These are phyloP conservation scores for Channa maculata DNA, from an alignment of 2,113 vertebrate genomes.

Conservation along the genomic window DNA sequence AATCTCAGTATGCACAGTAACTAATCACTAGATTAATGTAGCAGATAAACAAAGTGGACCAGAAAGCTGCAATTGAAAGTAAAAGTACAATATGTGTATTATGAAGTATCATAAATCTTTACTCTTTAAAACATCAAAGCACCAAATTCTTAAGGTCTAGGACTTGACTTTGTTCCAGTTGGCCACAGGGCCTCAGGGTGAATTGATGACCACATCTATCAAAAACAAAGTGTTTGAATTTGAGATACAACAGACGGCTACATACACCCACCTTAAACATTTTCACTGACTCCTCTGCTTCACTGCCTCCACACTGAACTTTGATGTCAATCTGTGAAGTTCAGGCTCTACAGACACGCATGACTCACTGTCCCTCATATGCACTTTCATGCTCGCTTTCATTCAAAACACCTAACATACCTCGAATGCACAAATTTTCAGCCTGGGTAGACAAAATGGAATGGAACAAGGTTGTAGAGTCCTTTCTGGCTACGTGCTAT, in stretches of 20 bases:
- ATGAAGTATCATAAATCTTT: too few relatives aligned
- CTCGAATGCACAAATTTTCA: conserved; percentile 8
- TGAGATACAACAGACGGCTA: background rate
- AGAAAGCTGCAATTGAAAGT: background rate
- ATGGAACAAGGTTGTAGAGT: background rate
- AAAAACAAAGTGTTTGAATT: background rate
- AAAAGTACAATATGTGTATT: background rate
- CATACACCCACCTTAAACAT: conserved; percentile 16
- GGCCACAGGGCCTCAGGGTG: background rate
- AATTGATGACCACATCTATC: conserved; percentile 4
- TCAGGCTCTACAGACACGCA: conserved; percentile 1
- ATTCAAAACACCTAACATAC: conserved; percentile 33
- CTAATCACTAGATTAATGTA: background rate
- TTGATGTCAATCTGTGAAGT: conserved; percentile 20
- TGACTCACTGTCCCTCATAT: background rate
- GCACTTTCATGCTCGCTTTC: conserved; percentile 18
- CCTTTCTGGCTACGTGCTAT: background rate
- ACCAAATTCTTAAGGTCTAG: background rate
- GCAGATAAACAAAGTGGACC: background rate
- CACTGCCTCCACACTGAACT: conserved; percentile 9
- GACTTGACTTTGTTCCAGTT: background rate
- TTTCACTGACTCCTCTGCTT: conserved; percentile 6
- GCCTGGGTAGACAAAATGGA: conserved; percentile 1
- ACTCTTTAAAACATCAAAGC: background rate
- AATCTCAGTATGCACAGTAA: background rate